A percentile compares a stretch with the other conserved stretches of the same genome.
phyloP scores from a whole-genome alignment of 2,888 invertebrate genomes.

The Tachina grossa region DNA sequence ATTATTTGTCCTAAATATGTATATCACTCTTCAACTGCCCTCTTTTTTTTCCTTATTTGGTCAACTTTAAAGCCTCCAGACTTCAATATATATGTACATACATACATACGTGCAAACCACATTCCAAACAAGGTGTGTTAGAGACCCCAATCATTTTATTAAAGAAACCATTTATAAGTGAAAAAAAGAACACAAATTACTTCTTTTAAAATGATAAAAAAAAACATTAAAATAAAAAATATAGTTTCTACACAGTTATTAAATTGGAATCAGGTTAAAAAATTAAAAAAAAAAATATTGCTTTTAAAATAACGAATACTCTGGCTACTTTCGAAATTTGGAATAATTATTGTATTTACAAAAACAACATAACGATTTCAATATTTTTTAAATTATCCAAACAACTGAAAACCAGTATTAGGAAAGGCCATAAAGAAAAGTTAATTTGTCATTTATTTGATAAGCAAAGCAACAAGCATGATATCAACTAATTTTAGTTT shows the following conservation, averaged over 20 bases:
- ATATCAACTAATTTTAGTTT: background rate
- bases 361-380: conserved; percentile 23
- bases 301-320: background rate
- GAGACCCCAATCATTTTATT: background rate
- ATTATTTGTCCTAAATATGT: background rate
- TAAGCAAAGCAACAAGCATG: background rate
- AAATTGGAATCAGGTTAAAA: conserved; percentile 13
- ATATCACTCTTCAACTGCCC: background rate
- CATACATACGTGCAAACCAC: conserved; percentile 31
- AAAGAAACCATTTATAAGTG: background rate
- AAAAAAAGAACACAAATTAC: background rate
- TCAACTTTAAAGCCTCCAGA: background rate
- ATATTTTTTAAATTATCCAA: conserved; percentile 15
- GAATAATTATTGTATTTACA: background rate
- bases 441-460: conserved; percentile 10
- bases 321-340: background rate
- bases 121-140: conserved; percentile 51
- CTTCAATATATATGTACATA: too few species aligned
- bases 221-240: conserved; percentile 8
- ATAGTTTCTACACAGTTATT: conserved; percentile 6
- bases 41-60: background rate
- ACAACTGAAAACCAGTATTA: conserved; percentile 19
- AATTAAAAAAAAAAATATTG: background rate
- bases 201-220: background rate
- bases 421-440: conserved; percentile 18